phyloP scores from a whole-genome alignment of 64 coral and sea anemone species.

The Actinia equina region DNA sequence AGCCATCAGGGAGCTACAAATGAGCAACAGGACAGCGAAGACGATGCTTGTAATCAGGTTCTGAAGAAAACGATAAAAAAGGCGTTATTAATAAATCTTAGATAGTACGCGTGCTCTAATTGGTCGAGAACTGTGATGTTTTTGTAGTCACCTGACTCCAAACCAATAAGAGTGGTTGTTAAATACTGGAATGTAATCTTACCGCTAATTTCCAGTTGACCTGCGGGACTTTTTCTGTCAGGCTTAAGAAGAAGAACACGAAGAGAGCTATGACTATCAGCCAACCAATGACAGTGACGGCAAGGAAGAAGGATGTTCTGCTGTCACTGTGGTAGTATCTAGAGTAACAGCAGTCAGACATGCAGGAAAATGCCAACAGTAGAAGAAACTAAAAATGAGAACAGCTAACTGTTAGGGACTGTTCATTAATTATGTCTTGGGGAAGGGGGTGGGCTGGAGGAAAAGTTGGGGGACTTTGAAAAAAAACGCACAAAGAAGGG shows the following conservation, averaged over 20 bases:
- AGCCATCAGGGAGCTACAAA: slow-evolving; percentile 43
- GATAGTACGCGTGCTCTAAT: too few species aligned
- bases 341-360: slow-evolving; percentile 14
- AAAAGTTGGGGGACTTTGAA: too few species aligned
- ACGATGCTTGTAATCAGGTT: slow-evolving; percentile 23
- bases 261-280: slow-evolving; percentile 18
- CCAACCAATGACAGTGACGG: slow-evolving; percentile 22
- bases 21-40: slow-evolving; percentile 37
- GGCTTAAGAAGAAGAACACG: slow-evolving; percentile 16
- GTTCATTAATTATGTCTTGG: too few species aligned
- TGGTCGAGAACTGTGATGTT: too few species aligned
- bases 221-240: background rate
- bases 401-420: too few species aligned
- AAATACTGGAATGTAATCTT: background rate
- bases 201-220: slow-evolving; percentile 5
- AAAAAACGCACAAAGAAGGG: too few species aligned
- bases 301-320: background rate
- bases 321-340: background rate
- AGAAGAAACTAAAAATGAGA: background rate
- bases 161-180: background rate
- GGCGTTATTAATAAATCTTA: too few species aligned
- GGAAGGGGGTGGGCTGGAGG: too few species aligned
- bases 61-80: background rate
- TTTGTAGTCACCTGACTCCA: too few species aligned
- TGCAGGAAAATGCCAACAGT: slow-evolving; percentile 17